A percentile compares a stretch with the other conserved stretches of the same genome.
Evolutionary conservation across 2,888 invertebrate genomes (phyloP).

Genomic region (Galeopsomyia nigrocyanea): DNA sequence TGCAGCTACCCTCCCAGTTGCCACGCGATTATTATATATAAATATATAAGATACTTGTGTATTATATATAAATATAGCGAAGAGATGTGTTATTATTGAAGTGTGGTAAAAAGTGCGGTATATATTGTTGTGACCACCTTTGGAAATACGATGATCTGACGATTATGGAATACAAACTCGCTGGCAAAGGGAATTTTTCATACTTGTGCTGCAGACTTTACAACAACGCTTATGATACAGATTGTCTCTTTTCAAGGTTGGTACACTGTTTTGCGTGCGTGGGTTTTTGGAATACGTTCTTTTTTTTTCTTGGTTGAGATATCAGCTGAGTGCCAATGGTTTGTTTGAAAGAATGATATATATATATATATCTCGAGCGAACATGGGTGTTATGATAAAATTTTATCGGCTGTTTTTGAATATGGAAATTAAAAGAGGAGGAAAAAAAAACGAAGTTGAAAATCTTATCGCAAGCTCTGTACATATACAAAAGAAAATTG

Average conservation of each 20-base stretch:
- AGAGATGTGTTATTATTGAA: not conserved
- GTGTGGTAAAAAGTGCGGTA: not conserved
- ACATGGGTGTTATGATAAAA: constrained; percentile 28
- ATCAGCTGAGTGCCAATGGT: constrained; percentile 31
- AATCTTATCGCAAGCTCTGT: too few species aligned
- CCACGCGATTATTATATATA: too few species aligned
- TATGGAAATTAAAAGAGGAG: too few species aligned
- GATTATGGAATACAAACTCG: constrained; percentile 36
- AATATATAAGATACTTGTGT: too few species aligned
- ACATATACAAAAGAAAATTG: too few species aligned
- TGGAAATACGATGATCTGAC: constrained; percentile 27
- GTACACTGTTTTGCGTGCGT: too few species aligned
- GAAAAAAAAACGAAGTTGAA: too few species aligned
- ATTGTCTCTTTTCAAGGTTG: constrained; percentile 24
- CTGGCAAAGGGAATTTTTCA: constrained; percentile 4
- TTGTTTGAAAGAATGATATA: constrained; percentile 28
- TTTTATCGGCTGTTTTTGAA: constrained; percentile 11
- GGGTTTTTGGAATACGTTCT: too few species aligned
- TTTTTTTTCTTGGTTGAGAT: not conserved
- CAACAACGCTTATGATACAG: not conserved
- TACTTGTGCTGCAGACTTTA: not conserved
- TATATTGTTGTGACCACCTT: too few species aligned
- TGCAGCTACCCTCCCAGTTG: constrained; percentile 36
- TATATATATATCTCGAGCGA: not conserved
- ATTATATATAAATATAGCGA: too few species aligned